Percentiles rank a stretch among this genome's conserved stretches.
These are phyloP conservation scores for Cremastinae sp. DNA, from an alignment of 2,888 invertebrate genomes.

Conservation along the genomic window DNA sequence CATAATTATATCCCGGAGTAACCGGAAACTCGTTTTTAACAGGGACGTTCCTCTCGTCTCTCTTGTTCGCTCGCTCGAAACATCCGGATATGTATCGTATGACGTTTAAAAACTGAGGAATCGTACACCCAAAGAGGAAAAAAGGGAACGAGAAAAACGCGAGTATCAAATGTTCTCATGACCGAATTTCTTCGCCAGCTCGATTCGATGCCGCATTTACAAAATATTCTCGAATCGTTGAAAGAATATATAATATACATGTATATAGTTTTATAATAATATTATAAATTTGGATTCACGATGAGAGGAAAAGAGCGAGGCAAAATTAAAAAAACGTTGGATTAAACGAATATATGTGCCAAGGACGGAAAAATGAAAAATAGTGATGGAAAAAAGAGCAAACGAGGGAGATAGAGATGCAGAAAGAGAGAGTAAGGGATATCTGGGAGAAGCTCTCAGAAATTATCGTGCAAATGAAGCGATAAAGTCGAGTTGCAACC, in stretches of 20 bases:
- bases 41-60: slow-evolving; percentile 11
- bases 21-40: slow-evolving; percentile 57
- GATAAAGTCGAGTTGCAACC: slow-evolving; percentile 67
- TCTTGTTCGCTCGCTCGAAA: slow-evolving; percentile 27
- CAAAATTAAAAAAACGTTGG: slow-evolving; percentile 17
- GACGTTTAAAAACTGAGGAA: slow-evolving; percentile 37
- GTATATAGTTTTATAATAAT: no score
- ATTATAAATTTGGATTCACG: no score
- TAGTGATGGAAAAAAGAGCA: slow-evolving; percentile 16
- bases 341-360: not conserved
- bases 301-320: slow-evolving; percentile 22
- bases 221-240: no score
- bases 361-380: slow-evolving; percentile 25
- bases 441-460: slow-evolving; percentile 51
- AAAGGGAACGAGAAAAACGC: not conserved
- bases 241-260: no score
- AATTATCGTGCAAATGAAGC: slow-evolving; percentile 73
- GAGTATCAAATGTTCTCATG: not conserved
- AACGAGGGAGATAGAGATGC: no score
- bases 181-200: slow-evolving; percentile 1
- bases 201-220: no score
- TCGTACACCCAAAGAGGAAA: slow-evolving; percentile 1
- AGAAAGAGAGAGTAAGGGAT: slow-evolving; percentile 25
- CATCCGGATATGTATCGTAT: slow-evolving; percentile 26
- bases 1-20: slow-evolving; percentile 50